A percentile compares a stretch with the other conserved stretches of the same genome.
Conservation (phyloP, 1,140 invertebrate genomes). For the Leptopilina boulardi region DNA sequence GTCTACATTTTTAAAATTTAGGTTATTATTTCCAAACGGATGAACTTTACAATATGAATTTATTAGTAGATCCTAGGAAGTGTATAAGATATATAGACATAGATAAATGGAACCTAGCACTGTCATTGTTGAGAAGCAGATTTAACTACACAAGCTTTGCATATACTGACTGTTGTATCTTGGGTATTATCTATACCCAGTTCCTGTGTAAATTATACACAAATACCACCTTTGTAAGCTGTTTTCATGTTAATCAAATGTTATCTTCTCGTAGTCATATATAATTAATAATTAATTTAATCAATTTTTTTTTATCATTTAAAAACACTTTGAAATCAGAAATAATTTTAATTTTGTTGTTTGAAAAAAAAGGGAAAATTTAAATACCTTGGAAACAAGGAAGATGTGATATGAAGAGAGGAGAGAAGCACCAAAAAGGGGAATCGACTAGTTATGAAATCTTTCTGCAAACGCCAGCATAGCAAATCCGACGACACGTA, state of each 20-base stretch:
- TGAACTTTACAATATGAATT: too few relatives aligned
- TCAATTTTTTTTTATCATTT: conserved; percentile 42
- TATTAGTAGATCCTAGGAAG: too few relatives aligned
- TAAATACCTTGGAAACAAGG: background rate
- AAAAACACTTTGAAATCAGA: too few relatives aligned
- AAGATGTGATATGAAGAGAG: conserved; percentile 33
- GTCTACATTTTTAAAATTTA: too few relatives aligned
- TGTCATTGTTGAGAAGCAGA: conserved; percentile 4
- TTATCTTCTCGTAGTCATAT: conserved; percentile 46
- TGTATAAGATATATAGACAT: background rate
- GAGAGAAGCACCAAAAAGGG: conserved; percentile 36
- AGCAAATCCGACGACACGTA: conserved; percentile 31
- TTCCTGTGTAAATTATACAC: conserved; percentile 47
- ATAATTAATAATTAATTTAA: too few relatives aligned
- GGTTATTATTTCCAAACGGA: too few relatives aligned
- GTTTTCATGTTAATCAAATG: conserved; percentile 59
- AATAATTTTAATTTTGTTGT: conserved; percentile 28
- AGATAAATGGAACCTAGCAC: background rate
- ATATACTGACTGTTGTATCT: conserved; percentile 40
- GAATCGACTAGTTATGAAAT: conserved; percentile 53
- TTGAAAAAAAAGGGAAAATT: conserved; percentile 13
- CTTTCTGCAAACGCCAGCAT: conserved; percentile 49
- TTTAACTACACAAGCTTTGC: conserved; percentile 41
- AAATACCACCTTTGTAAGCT: conserved; percentile 39
- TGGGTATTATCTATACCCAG: conserved; percentile 45